A percentile compares a stretch with the other conserved stretches of the same genome.
Evolutionary conservation across 2,888 invertebrate species (phyloP).

Genomic region (Drosophila prolongata): DNA sequence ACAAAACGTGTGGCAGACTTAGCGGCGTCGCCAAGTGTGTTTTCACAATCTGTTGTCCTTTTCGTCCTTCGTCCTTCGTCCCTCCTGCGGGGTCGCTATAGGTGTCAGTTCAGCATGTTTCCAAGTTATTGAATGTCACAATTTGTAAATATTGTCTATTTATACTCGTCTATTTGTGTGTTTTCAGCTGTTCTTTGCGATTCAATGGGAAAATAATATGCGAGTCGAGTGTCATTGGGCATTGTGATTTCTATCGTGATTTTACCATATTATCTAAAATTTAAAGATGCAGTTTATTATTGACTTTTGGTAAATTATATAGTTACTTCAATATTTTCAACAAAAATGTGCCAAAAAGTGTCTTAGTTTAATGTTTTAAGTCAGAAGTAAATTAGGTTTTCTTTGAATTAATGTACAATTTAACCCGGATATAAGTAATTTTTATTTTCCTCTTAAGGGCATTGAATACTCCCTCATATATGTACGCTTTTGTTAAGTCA

Average conservation of each 20-base stretch:
- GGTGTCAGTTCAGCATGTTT: slow-evolving; percentile 34
- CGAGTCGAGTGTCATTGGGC: slow-evolving; percentile 3
- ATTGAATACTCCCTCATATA: background rate
- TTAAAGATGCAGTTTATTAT: background rate
- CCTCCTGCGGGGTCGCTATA: slow-evolving; percentile 9
- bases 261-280: background rate
- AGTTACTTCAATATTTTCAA: too few species aligned
- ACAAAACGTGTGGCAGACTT: slow-evolving; percentile 40
- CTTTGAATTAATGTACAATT: too few species aligned
- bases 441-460: too few species aligned
- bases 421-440: too few species aligned
- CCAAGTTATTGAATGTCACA: slow-evolving; percentile 40
- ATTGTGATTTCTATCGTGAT: slow-evolving; percentile 13
- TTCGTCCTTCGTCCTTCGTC: slow-evolving; percentile 5
- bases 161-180: slow-evolving; percentile 38
- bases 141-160: slow-evolving; percentile 43
- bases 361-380: too few species aligned
- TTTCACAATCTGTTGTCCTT: slow-evolving; percentile 35
- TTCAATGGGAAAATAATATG: slow-evolving; percentile 31
- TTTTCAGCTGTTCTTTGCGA: slow-evolving; percentile 29
- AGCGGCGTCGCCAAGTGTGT: slow-evolving; percentile 42
- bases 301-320: too few species aligned
- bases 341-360: too few species aligned
- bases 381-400: too few species aligned
- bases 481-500: background rate